phyloP scores from a whole-genome alignment of 2,797 vertebrate species.

The Manis javanica region DNA sequence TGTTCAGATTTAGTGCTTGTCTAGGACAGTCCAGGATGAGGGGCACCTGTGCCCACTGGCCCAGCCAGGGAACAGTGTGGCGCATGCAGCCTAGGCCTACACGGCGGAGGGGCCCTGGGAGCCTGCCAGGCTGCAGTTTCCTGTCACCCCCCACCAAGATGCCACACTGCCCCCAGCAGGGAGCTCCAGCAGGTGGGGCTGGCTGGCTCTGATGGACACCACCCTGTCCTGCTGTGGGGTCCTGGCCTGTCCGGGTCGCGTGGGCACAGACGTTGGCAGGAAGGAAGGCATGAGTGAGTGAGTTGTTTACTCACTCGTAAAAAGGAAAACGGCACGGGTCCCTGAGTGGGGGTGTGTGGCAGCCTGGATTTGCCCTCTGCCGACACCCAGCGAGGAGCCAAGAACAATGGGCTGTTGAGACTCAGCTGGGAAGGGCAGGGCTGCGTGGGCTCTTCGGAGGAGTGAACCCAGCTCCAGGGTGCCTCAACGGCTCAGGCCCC shows the following conservation, averaged over 20 bases:
- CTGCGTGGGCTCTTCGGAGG: accelerated
- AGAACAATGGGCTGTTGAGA: neutral
- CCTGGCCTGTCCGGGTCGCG: neutral
- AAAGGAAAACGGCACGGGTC: accelerated
- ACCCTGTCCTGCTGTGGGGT: neutral
- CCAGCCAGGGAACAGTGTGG: neutral
- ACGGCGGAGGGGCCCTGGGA: neutral
- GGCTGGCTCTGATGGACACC: neutral
- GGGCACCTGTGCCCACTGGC: neutral
- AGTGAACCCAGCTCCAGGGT: neutral
- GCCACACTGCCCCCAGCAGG: no score
- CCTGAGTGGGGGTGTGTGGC: neutral
- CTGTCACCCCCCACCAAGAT: neutral
- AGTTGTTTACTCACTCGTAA: accelerated
- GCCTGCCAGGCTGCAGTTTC: neutral
- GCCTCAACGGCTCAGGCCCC: neutral
- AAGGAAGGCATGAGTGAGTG: accelerated
- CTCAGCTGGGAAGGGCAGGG: neutral
- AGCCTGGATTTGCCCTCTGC: neutral
- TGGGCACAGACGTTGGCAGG: neutral
- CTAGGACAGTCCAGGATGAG: no score
- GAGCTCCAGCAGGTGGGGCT: accelerated
- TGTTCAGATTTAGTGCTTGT: accelerated
- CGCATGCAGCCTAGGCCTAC: accelerated
- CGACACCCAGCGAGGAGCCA: neutral